These are phyloP conservation scores for Xestia ashworthii DNA, from an alignment of 2,888 invertebrate species.

Conservation along the genomic window DNA sequence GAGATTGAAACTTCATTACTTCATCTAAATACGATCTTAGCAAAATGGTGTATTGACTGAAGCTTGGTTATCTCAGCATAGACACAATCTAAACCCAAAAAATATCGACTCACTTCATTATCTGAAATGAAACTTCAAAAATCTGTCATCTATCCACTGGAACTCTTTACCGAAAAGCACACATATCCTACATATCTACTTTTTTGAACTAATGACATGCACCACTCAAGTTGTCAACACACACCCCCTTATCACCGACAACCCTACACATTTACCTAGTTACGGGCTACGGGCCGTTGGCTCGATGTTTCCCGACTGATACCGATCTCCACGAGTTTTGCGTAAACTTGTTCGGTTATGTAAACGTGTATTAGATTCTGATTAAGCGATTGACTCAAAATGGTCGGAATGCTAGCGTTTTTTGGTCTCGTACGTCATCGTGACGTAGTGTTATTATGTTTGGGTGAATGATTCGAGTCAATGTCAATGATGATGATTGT, in stretches of 20 bases:
- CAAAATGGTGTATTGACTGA: background rate
- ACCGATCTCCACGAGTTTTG: slow-evolving; percentile 63
- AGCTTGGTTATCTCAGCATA: background rate
- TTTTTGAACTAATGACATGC: slow-evolving; percentile 48
- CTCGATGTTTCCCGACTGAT: slow-evolving; percentile 59
- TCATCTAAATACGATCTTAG: background rate
- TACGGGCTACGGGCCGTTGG: slow-evolving; percentile 50
- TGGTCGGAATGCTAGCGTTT: slow-evolving; percentile 31
- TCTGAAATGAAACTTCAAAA: background rate
- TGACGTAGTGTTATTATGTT: slow-evolving; percentile 41
- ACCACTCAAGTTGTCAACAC: slow-evolving; percentile 54
- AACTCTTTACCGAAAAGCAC: slow-evolving; percentile 8
- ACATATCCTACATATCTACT: slow-evolving; percentile 18
- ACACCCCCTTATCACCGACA: slow-evolving; percentile 51
- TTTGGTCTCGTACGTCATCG: slow-evolving; percentile 44
- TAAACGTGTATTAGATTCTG: slow-evolving; percentile 64
- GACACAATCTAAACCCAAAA: background rate
- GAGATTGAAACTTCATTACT: slow-evolving; percentile 37
- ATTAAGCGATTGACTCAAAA: slow-evolving; percentile 65
- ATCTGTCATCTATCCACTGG: slow-evolving; percentile 1
- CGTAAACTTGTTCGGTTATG: slow-evolving; percentile 67
- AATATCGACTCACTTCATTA: background rate
- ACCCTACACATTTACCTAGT: slow-evolving; percentile 60
- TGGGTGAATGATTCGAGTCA: background rate
- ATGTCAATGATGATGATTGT: slow-evolving; percentile 7